Conservation (phyloP, 2,113 vertebrate species). For the Entosphenus tridentatus region DNA sequence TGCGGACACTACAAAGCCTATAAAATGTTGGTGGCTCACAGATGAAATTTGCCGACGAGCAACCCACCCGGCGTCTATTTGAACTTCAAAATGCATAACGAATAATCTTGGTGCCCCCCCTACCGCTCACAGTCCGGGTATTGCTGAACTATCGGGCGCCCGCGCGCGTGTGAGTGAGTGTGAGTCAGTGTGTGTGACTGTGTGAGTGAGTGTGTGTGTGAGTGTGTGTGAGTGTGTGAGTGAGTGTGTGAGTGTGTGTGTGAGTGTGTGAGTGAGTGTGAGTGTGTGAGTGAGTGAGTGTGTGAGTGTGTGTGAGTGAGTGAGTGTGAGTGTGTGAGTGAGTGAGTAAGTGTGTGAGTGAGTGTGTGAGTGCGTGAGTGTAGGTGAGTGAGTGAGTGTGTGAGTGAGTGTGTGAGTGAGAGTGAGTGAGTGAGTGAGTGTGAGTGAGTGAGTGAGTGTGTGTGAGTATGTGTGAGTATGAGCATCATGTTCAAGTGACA, state of each 20-base stretch:
- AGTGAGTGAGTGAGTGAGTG: background rate
- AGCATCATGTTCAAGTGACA: too few species aligned
- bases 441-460: too few species aligned
- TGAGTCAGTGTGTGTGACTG: background rate
- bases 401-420: background rate
- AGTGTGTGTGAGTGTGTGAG: background rate
- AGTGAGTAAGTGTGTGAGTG: background rate
- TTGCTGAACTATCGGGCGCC: too few species aligned
- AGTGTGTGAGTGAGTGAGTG: constrained; percentile 1
- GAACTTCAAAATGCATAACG: too few species aligned
- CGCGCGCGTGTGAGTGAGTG: background rate
- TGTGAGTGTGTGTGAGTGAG: background rate
- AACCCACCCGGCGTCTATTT: too few species aligned
- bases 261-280: background rate
- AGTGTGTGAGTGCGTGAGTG: background rate
- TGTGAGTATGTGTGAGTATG: too few species aligned
- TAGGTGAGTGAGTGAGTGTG: background rate
- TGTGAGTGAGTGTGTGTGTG: background rate
- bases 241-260: background rate
- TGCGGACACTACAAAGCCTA: too few species aligned
- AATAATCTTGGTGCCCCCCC: too few species aligned
- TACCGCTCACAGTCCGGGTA: too few species aligned
- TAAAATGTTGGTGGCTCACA: too few species aligned
- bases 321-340: background rate
- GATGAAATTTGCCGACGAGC: too few species aligned